These are phyloP conservation scores for Agelaius tricolor DNA, from an alignment of 2,113 vertebrate genomes.

Conservation along the genomic window DNA sequence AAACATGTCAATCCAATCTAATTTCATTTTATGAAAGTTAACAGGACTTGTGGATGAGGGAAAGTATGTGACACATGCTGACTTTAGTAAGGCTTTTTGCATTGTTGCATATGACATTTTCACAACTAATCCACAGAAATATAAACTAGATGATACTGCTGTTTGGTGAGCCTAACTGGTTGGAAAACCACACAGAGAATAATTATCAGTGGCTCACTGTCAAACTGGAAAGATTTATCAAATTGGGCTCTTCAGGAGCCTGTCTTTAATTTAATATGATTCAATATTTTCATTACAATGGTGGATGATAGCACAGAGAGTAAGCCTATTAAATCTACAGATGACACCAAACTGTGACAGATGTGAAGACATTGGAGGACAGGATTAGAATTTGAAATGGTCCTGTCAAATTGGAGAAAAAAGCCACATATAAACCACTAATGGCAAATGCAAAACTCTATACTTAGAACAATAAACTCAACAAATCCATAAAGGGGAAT, in stretches of 20 bases:
- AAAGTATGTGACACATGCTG: background rate
- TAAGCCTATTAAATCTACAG: slow-evolving; percentile 32
- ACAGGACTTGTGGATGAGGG: background rate
- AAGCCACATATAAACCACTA: background rate
- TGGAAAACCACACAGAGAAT: slow-evolving; percentile 12
- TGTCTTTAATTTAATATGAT: slow-evolving; percentile 39
- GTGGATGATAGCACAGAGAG: background rate
- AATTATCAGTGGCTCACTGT: slow-evolving; percentile 25
- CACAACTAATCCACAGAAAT: background rate
- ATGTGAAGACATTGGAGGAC: background rate
- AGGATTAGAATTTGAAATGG: background rate
- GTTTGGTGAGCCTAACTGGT: background rate
- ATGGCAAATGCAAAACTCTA: background rate
- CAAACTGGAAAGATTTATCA: slow-evolving; percentile 41
- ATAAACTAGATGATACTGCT: background rate
- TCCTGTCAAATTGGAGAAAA: background rate
- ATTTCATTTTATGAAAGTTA: slow-evolving; percentile 2
- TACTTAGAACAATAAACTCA: background rate
- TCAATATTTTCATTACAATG: slow-evolving; percentile 32
- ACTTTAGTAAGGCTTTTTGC: background rate
- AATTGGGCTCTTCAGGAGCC: slow-evolving; percentile 32
- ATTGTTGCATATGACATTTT: slow-evolving; percentile 23
- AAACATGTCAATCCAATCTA: background rate
- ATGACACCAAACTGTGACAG: slow-evolving; percentile 4
- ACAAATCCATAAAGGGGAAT: background rate